Conservation (phyloP, 2,113 vertebrate species). For the Pachypanchax playfairii region DNA sequence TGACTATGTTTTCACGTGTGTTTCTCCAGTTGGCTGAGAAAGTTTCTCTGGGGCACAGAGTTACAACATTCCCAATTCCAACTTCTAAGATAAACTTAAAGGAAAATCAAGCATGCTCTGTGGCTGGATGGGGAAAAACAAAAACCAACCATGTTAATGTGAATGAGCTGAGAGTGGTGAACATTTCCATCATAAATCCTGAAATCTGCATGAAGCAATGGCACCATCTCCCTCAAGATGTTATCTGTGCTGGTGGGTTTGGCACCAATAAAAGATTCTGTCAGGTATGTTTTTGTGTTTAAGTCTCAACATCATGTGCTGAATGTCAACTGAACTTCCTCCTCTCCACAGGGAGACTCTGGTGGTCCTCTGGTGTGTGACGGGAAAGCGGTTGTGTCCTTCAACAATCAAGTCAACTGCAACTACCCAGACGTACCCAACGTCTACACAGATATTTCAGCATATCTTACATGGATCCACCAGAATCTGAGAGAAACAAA, state of each 20-base stretch:
- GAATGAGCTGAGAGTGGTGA: conserved; percentile 33
- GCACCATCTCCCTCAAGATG: neutral
- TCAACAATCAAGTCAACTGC: accelerated
- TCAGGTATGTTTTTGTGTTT: too few relatives aligned
- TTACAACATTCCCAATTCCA: conserved; percentile 25
- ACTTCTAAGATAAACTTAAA: neutral
- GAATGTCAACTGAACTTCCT: neutral
- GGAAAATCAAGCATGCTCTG: conserved; percentile 27
- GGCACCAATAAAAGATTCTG: conserved; percentile 58
- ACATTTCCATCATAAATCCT: conserved; percentile 38
- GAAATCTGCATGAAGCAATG: neutral
- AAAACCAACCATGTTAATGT: accelerated
- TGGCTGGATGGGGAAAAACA: conserved; percentile 70
- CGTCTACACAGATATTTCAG: conserved; percentile 59
- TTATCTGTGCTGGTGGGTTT: conserved; percentile 70
- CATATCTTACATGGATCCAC: conserved; percentile 54
- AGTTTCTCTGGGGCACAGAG: neutral
- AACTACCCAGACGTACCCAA: conserved; percentile 57
- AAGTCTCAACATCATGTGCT: neutral
- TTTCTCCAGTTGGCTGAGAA: conserved; percentile 39
- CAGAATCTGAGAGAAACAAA: neutral
- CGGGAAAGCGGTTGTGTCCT: conserved; percentile 84
- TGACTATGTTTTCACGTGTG: accelerated
- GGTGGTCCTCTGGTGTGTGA: conserved; percentile 87
- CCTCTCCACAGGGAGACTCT: conserved; percentile 83